Conservation (phyloP, 2,888 invertebrate genomes). For the Diaphora mendica region DNA sequence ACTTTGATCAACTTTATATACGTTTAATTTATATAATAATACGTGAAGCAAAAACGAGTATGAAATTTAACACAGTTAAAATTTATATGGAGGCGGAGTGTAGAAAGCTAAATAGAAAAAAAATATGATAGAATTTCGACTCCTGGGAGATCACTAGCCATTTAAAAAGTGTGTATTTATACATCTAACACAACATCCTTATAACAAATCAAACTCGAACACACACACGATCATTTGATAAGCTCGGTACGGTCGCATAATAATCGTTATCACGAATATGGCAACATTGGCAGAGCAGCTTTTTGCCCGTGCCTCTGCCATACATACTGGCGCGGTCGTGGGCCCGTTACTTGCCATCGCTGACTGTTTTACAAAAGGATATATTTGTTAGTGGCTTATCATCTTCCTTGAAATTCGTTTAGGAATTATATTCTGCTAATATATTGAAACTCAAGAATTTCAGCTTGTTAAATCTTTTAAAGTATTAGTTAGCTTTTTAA, state of each 20-base stretch:
- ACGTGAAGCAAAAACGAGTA: too few species aligned
- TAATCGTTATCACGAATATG: constrained; percentile 76
- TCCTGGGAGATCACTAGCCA: too few species aligned
- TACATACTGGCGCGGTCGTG: constrained; percentile 70
- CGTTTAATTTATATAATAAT: too few species aligned
- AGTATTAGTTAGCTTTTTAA: too few species aligned
- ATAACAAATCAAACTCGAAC: constrained; percentile 42
- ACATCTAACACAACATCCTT: constrained; percentile 10
- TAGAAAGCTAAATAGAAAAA: too few species aligned
- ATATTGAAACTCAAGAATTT: not conserved
- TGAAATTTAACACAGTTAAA: too few species aligned
- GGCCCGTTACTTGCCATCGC: constrained; percentile 65
- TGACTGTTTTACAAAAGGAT: constrained; percentile 26
- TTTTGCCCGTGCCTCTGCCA: constrained; percentile 70
- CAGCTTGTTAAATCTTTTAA: not conserved
- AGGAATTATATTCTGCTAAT: not conserved
- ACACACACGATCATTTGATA: constrained; percentile 49
- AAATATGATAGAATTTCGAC: too few species aligned
- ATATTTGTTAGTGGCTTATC: constrained; percentile 27
- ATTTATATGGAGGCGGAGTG: too few species aligned
- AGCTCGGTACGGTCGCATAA: constrained; percentile 59
- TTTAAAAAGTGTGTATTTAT: constrained; percentile 3
- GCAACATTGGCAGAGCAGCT: constrained; percentile 60
- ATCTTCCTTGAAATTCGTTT: not conserved
- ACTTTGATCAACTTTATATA: not conserved